phyloP scores from a whole-genome alignment of 2,888 invertebrate genomes.

The Odontocerum albicorne region DNA sequence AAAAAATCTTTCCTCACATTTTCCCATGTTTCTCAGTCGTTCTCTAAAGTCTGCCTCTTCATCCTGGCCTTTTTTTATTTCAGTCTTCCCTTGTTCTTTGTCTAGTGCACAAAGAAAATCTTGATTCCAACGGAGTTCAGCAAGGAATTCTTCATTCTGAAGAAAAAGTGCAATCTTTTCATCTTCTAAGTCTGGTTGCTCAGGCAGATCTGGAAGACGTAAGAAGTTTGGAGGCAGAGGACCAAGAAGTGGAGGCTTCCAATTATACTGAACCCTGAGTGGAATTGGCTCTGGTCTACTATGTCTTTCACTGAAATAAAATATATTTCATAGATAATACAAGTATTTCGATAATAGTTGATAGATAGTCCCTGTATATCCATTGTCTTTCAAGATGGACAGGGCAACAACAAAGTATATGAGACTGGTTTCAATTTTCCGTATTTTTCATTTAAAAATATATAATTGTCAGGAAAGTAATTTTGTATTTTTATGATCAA shows the following conservation, averaged over 20 bases:
- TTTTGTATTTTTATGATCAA: too few relatives aligned
- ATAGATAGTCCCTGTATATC: too few relatives aligned
- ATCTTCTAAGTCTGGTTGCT: constrained; percentile 70
- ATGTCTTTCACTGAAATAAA: constrained; percentile 1
- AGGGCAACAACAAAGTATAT: too few relatives aligned
- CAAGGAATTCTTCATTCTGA: constrained; percentile 90
- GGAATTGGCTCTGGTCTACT: constrained; percentile 36
- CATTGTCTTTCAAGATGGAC: not conserved
- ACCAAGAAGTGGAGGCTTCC: constrained; percentile 79
- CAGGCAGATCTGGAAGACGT: constrained; percentile 53
- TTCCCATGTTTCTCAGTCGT: constrained; percentile 79
- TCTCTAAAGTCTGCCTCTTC: constrained; percentile 78
- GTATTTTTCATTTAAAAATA: too few relatives aligned
- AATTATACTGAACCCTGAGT: constrained; percentile 56
- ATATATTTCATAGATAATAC: too few relatives aligned
- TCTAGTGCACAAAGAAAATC: constrained; percentile 85
- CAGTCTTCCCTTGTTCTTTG: constrained; percentile 63
- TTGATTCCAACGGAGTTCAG: constrained; percentile 81
- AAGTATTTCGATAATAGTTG: too few relatives aligned
- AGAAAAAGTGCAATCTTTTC: constrained; percentile 83
- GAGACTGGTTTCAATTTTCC: too few relatives aligned
- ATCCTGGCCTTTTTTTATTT: constrained; percentile 51
- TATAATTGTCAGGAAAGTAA: too few relatives aligned
- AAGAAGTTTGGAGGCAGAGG: constrained; percentile 79
- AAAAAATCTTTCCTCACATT: constrained; percentile 54